Conservation (phyloP, 2,888 invertebrate species). For the Rotaria macrura region DNA sequence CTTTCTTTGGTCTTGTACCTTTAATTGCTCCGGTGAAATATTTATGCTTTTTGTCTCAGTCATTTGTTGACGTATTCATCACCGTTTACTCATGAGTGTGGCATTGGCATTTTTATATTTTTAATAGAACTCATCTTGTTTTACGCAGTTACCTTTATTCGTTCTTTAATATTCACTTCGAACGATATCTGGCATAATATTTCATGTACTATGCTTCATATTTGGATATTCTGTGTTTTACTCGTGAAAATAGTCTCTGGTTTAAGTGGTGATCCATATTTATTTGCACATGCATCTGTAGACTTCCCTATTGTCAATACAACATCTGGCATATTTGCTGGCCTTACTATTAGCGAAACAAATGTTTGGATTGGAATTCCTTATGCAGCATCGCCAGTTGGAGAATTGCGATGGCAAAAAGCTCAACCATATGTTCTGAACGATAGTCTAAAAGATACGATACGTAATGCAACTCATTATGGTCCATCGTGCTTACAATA, state of each 20-base stretch:
- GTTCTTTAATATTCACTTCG: background rate
- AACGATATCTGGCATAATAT: background rate
- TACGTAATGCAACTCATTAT: background rate
- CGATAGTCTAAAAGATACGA: background rate
- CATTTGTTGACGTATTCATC: background rate
- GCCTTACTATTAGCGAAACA: background rate
- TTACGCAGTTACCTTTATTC: no score
- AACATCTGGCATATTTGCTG: background rate
- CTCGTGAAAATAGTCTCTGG: background rate
- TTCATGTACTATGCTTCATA: background rate
- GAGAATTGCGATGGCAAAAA: background rate
- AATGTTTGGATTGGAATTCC: conserved; percentile 19
- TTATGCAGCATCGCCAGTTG: background rate
- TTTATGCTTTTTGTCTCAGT: background rate
- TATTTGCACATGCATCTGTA: background rate
- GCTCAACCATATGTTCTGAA: background rate
- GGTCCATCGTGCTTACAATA: background rate
- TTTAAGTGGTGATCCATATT: background rate
- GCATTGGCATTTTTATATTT: background rate
- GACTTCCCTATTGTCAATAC: background rate
- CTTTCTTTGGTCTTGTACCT: background rate
- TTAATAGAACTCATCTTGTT: background rate
- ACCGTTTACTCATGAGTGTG: background rate
- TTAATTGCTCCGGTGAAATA: background rate
- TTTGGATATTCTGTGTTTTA: background rate